Percentiles rank a stretch among this genome's conserved stretches.
Evolutionary conservation across 35 echinoderm and acorn worm species (phyloP).

Genomic region (Ophiothrix spiculata): DNA sequence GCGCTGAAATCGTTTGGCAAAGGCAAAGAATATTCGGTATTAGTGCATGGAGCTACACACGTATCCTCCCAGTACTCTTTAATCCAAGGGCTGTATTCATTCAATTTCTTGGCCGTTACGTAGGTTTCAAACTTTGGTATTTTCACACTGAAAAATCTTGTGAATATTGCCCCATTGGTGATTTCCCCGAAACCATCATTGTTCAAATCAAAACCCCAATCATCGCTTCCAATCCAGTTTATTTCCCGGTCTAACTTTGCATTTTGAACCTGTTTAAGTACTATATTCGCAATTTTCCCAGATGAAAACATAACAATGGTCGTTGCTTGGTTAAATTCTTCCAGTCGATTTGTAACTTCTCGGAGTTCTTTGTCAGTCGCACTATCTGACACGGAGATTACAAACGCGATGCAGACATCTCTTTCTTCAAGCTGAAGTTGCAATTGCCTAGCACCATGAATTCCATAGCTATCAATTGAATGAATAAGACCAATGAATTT

Average conservation of each 20-base stretch:
- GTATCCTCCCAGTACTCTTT: no score
- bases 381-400: neutral
- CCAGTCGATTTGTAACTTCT: slow-evolving; percentile 17
- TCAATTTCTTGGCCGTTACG: slow-evolving; percentile 9
- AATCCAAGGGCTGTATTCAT: slow-evolving; percentile 33
- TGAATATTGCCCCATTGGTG: slow-evolving; percentile 20
- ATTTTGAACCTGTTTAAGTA: neutral
- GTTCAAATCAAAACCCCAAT: slow-evolving; percentile 24
- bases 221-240: slow-evolving; percentile 37
- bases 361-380: slow-evolving; percentile 9
- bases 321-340: neutral
- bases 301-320: slow-evolving; percentile 24
- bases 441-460: slow-evolving; percentile 18
- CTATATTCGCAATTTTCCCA: slow-evolving; percentile 8
- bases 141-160: slow-evolving; percentile 5
- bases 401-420: slow-evolving; percentile 33
- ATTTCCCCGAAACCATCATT: neutral
- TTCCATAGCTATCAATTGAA: slow-evolving; percentile 39
- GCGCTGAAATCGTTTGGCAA: slow-evolving; percentile 27
- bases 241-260: neutral
- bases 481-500: slow-evolving; percentile 20
- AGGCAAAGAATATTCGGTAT: no score
- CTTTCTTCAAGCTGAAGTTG: slow-evolving; percentile 8
- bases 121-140: slow-evolving; percentile 28
- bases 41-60: no score